Base-by-base conservation (phyloP, 2,113 vertebrate species). In the Mobula birostris region DNA sequence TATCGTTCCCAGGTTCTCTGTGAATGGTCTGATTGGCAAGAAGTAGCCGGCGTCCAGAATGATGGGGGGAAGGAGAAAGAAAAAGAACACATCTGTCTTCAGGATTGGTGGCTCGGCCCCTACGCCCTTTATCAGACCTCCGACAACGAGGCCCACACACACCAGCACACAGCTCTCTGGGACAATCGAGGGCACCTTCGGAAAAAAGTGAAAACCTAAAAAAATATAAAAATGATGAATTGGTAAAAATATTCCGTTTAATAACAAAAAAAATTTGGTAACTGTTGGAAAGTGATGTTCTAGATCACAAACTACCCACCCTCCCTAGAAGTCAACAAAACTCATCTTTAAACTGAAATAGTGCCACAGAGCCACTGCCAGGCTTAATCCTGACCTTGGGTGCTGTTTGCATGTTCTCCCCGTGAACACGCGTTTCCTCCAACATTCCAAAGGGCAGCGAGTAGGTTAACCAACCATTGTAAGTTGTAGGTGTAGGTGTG, bases 31-130 rank as follows among this genome's bases (percentile, higher is more conserved):
- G 92, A 99, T 97, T 0, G 99, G 98, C 94, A 99, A 96, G 96
- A 99, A 99, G 95, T 99, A 99, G 95, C 99, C 99, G 0, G 99
- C 99, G 0, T 99, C 99, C 96, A 99, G 96, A 96, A 99, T 99
- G 96, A 99, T 99, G 95, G 99, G 99, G 0, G 99, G 99, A 11
- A 99, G 97, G 82, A 99, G 98, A 96, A 96, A 98, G 94, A 99
- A 97, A 97, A 99, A 99, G 96, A 99, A 99, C 95, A 98, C 95
- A 0, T 97, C 58, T 0, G 98, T 97, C 58, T 96, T 95, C 95
- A 99, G 96, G 94, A 98, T 96, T 4, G 98, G 98, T 4, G 98
- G 98, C 0, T 72, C 63, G 94, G 98, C 97, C 0, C 98, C 98
- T 0, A 98, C 97, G 0, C 98, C 95, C 95, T 97, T 98, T 96